Base-by-base conservation (phyloP, 2,797 vertebrate genomes). In the Premnoplex brunnescens region DNA sequence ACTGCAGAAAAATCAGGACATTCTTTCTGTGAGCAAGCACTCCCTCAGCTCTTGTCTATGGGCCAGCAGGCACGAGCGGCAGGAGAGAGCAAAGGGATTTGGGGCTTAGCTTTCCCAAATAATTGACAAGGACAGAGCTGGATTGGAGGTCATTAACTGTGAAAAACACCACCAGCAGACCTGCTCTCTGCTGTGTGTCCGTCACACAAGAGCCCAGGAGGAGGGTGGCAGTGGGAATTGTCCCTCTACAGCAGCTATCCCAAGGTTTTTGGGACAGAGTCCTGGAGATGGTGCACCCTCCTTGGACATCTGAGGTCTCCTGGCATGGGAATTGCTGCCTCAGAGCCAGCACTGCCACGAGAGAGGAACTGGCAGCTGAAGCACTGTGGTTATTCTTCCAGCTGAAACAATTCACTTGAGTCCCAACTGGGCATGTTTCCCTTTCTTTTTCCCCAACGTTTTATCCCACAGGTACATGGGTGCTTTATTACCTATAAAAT, bases 41-140 rank as follows among this genome's bases (percentile, higher is more conserved):
- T 60, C 24, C 49, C 51, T 63, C 24, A 34, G 44, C 44, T 85
- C 11, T 19, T 71, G 75, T 84, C 52, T 41, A 19, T 43, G 69
- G 73, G 63, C 85, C 80, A 86, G 90, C 71, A 90, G 74, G 74
- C 59, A 84, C 0, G 3, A 91, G 63, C 3, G 2, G 55, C 74
- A 82, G 72, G 49, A 83, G 56, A 52, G 43, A 69, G 32, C 28
- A 23, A 78, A 93, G 59, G 84, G 86, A 93, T 96, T 91, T 94
- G 72, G 84, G 69, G 77, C 34, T 91, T 75, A 39, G 27, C 56
- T 82, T 76, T 85, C 52, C 84, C 77, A 82, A 86, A 73, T 67
- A 82, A 90, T n/a, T 71, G 77, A 41, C 44, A 85, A 87, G 84
- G 80, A 67, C 55, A 67, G 71, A 90, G 83, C 59, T 36, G 75